Conservation (phyloP, 2,113 vertebrate species). For the Carettochelys insculpta region DNA sequence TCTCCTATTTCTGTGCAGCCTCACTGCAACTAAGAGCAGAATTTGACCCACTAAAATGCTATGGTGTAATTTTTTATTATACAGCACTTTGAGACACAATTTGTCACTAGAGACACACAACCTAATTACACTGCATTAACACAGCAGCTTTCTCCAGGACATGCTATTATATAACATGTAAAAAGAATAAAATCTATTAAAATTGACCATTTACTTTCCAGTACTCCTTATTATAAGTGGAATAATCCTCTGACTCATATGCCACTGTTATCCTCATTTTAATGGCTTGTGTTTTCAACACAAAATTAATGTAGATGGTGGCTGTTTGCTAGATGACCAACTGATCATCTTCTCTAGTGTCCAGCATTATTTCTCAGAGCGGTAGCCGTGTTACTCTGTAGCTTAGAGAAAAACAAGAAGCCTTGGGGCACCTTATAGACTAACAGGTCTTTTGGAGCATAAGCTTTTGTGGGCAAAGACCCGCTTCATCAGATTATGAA, state of each 20-base stretch:
- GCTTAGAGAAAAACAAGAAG: no score
- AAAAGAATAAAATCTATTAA: conserved; percentile 43
- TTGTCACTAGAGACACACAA: conserved; percentile 67
- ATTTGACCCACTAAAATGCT: conserved; percentile 62
- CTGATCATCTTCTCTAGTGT: conserved; percentile 12
- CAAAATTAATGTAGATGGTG: neutral
- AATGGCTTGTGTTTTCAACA: neutral
- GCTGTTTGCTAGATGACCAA: neutral
- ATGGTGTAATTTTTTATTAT: conserved; percentile 46
- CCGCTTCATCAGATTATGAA: no score
- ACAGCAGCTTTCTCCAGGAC: conserved; percentile 55
- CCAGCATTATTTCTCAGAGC: neutral
- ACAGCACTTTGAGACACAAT: neutral
- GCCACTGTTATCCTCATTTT: neutral
- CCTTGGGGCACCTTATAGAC: no score
- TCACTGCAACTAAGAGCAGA: conserved; percentile 51
- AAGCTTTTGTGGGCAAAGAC: no score
- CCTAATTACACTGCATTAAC: conserved; percentile 73
- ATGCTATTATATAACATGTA: conserved; percentile 43
- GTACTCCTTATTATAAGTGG: neutral
- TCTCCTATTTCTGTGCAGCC: conserved; percentile 27
- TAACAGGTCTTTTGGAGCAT: no score
- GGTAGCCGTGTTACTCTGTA: no score
- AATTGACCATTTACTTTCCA: neutral
- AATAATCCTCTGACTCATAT: conserved; percentile 1